Conservation (phyloP, 2,888 invertebrate species). For the Leptogaster cylindrica region DNA sequence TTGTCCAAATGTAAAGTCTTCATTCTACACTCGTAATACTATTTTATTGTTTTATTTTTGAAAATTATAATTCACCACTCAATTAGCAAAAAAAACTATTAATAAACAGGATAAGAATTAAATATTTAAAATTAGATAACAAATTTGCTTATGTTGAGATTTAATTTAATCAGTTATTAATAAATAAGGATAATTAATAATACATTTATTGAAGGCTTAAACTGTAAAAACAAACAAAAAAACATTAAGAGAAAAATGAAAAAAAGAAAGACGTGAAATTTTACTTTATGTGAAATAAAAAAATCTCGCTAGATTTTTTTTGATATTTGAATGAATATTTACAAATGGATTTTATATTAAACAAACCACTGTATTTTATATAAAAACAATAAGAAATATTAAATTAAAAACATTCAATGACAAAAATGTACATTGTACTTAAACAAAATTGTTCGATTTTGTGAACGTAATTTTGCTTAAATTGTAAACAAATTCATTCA, state of each 20-base stretch:
- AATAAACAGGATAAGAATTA: slow-evolving; percentile 29
- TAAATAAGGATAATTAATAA: slow-evolving; percentile 30
- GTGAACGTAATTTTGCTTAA: not conserved
- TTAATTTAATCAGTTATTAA: slow-evolving; percentile 30
- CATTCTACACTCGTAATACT: slow-evolving; percentile 32
- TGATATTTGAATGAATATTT: slow-evolving; percentile 20
- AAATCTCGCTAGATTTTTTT: not conserved
- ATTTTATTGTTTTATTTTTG: slow-evolving; percentile 31
- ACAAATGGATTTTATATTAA: slow-evolving; percentile 25
- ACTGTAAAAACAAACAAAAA: slow-evolving; percentile 15
- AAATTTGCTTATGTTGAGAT: slow-evolving; percentile 19
- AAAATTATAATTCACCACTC: slow-evolving; percentile 34
- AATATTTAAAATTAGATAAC: slow-evolving; percentile 36
- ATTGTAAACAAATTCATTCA: not conserved
- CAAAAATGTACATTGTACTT: not conserved
- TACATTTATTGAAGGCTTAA: slow-evolving; percentile 28
- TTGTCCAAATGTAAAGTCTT: too few relatives aligned
- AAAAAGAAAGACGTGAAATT: not conserved
- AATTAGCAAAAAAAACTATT: slow-evolving; percentile 32
- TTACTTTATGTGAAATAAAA: too few relatives aligned
- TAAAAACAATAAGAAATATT: too few relatives aligned
- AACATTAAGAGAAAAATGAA: slow-evolving; percentile 21
- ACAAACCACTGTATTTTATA: too few relatives aligned
- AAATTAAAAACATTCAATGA: too few relatives aligned
- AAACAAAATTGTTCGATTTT: slow-evolving; percentile 16